Base-by-base conservation (phyloP, 2,797 vertebrate genomes). In the Phyllotis vaccarum region DNA sequence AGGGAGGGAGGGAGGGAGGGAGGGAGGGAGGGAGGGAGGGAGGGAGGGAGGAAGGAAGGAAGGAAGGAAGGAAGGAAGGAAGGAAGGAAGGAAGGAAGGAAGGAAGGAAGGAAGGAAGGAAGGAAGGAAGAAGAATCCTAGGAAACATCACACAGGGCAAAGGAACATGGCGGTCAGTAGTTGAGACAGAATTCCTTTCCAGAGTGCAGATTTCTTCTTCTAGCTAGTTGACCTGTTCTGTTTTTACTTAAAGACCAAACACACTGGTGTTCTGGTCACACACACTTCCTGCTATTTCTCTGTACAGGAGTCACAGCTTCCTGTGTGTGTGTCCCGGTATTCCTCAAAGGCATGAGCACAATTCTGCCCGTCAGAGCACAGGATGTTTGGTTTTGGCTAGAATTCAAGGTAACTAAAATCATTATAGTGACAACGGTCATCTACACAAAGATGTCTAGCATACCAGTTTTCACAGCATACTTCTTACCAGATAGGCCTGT, bases 351-450 rank as follows among this genome's bases (percentile, higher is more conserved):
- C 46, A 37, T 68, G 40, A 75, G 31, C 43, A 49, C 34, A 17
- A 79, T 88, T 56, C 68, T 14, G n/a, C 40, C 54, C 62, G 66
- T 37, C 31, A 79, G 14, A 58, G 43, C 34, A 62, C 27, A 64
- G 16, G 34, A 27, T n/a, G 72, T 76, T 91, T 85, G 10, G 52
- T 90, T 92, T 86, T 21, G 16, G 31, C 78, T 89, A 93, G 62
- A 92, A 91, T 21, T 78, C 86, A 40, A 70, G 93, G n/a, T 86
- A 52, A 83, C n/a, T 87, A 64, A 89, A 79, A 27, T 93, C 34
- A 49, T 29, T 37, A 49, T 31, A 46, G 56, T 89, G 64, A 72
- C 68, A 86, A 68, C 89, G 66, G 19, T 82, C 46, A 89, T 87
- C 43, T 78, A 91, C 91, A 70, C 22, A 81, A 78, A 93, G 52